Evolutionary conservation across 2,113 vertebrate genomes (phyloP), one percentile per base, ranked within the genome.

Genomic region (Colinus virginianus): DNA sequence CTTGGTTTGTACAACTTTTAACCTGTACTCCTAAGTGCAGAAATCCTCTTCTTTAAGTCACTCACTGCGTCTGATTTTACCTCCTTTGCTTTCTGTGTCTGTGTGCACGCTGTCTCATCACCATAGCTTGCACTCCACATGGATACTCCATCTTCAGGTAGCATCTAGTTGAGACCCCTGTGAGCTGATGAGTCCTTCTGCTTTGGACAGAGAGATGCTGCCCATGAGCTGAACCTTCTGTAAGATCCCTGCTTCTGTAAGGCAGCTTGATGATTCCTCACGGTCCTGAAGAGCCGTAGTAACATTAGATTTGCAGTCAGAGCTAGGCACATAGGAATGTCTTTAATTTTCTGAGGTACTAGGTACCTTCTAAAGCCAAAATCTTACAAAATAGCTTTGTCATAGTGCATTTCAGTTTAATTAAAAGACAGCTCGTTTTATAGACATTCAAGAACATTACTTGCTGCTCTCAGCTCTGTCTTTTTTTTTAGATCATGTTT

Each of bases 401-500:
- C 64, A 26, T 71, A 96, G 69, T 48, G 61, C 64, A 56, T 8
- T 88, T 77, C 26, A 85, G 42, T 67, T 93, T 88, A 93, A 93
- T 93, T 79, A 94, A 92, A 94, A 92, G 71, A 38, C 12, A 74
- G n/a, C 10, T 67, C 15, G 56, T 93, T 91, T 84, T 91, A 42
- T 64, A 75, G 76, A 78, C 30, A 16, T 30, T 72, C 48, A 43
- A 40, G 55, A 79, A 15, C 56, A 43, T 83, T 91, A 45, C 55
- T 79, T 74, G 30, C 49, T 86, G 51, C 64, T 81, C 56, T 88
- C 72, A 84, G 25, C 36, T 48, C 64, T 12, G 3, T 30, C 58
- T 88, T 80, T 61, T 83, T 94, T 94, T 90, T 83, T 72, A 80
- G 49, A 74, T 86, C 55, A 11, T 78, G 80, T 78, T 96, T 93